Conservation (phyloP, 2,113 vertebrate species). For the Embiotoca jacksoni region DNA sequence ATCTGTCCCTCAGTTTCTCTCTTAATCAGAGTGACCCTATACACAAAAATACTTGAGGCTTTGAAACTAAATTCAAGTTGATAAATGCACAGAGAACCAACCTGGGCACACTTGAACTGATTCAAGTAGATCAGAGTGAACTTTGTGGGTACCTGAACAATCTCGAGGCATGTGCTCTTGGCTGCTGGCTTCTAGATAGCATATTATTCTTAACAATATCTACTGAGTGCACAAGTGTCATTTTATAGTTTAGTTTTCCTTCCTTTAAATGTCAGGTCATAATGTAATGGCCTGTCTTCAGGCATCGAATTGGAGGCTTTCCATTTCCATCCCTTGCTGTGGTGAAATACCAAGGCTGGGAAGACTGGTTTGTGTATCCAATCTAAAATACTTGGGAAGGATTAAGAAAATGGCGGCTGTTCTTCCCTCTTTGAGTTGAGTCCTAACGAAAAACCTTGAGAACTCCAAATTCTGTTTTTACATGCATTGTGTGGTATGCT, state of each 20-base stretch:
- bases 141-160: neutral
- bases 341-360: conserved; percentile 12
- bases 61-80: neutral
- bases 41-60: neutral
- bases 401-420: neutral
- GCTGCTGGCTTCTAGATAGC: neutral
- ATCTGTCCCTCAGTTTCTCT: neutral
- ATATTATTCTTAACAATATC: conserved; percentile 4
- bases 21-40: neutral
- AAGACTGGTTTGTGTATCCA: conserved; percentile 10
- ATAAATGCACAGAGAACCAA: neutral
- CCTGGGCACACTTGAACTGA: neutral
- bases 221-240: neutral
- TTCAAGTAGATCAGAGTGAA: neutral
- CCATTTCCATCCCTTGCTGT: neutral
- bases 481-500: conserved; percentile 7
- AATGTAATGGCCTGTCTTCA: neutral
- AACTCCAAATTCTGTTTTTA: conserved; percentile 3
- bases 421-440: neutral
- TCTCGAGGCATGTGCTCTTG: neutral
- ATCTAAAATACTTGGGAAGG: neutral
- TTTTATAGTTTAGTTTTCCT: conserved; percentile 12
- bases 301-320: conserved; percentile 9
- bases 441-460: conserved; percentile 5
- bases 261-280: conserved; percentile 27